Evolutionary conservation across 1,140 invertebrate genomes (phyloP).

Genomic region (Lepidurus apus): DNA sequence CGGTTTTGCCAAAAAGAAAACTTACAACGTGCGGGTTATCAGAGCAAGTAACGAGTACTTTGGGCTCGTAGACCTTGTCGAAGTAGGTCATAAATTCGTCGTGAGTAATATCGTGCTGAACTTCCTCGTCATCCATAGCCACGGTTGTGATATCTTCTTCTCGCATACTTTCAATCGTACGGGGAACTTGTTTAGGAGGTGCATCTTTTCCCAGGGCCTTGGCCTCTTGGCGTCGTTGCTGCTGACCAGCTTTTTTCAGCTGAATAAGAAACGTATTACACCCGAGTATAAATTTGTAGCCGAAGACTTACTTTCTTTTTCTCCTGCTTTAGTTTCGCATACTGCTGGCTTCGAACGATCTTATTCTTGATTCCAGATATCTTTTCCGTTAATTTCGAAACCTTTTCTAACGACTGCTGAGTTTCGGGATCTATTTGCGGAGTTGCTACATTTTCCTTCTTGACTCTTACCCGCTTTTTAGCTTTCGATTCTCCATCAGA

Average conservation of each 20-base stretch:
- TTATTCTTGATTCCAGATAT: slow-evolving; percentile 31
- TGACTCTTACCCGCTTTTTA: not conserved
- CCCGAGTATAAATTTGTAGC: not conserved
- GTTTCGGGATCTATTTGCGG: not conserved
- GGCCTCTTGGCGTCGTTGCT: slow-evolving; percentile 28
- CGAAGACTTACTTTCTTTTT: slow-evolving; percentile 29
- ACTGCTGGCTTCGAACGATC: slow-evolving; percentile 26
- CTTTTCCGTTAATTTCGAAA: slow-evolving; percentile 22
- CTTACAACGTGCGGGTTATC: slow-evolving; percentile 77
- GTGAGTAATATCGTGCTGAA: slow-evolving; percentile 62
- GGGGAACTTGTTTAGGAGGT: slow-evolving; percentile 67
- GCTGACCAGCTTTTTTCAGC: slow-evolving; percentile 31
- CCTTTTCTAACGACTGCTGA: not conserved
- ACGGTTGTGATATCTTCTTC: slow-evolving; percentile 89
- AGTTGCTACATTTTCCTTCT: not conserved
- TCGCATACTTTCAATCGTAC: slow-evolving; percentile 86
- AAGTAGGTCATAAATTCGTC: slow-evolving; percentile 90
- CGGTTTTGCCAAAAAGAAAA: not conserved
- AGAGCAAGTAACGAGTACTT: slow-evolving; percentile 88
- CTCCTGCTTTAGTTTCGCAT: slow-evolving; percentile 32
- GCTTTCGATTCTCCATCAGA: not conserved
- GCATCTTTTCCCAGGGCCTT: slow-evolving; percentile 44
- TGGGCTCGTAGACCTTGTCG: slow-evolving; percentile 76
- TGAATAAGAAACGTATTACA: not conserved
- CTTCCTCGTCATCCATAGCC: slow-evolving; percentile 63